Percentiles rank a stretch among this genome's conserved stretches.
Evolutionary conservation across 2,888 invertebrate species (phyloP).

Genomic region (Ectemnius lituratus): DNA sequence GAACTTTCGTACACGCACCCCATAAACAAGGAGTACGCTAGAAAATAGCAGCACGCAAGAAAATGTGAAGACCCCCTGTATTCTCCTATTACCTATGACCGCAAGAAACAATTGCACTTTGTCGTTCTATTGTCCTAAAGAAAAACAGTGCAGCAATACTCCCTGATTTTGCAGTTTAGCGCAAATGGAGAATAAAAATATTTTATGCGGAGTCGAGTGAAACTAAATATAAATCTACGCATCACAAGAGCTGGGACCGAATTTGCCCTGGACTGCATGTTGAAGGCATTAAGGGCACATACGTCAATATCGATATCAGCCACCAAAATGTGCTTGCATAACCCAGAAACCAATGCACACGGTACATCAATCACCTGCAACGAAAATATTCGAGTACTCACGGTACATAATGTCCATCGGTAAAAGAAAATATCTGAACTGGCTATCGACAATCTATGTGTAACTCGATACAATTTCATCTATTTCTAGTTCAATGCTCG

Average conservation of each 20-base stretch:
- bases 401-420: no score
- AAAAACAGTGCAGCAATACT: conserved; percentile 54
- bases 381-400: no score
- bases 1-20: conserved; percentile 29
- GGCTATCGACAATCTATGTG: no score
- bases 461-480: no score
- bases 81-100: conserved; percentile 30
- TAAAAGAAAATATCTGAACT: no score
- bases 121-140: conserved; percentile 56
- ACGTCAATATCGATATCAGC: conserved; percentile 12
- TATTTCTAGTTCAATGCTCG: no score
- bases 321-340: no score
- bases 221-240: conserved; percentile 30
- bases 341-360: no score
- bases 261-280: conserved; percentile 45
- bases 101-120: no score
- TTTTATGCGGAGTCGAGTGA: neutral
- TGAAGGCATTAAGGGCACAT: conserved; percentile 41
- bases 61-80: conserved; percentile 34
- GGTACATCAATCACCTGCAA: no score
- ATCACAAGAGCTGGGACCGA: conserved; percentile 50
- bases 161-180: conserved; percentile 39
- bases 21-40: conserved; percentile 39
- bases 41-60: no score
- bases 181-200: conserved; percentile 15